Percentiles rank a stretch among this genome's conserved stretches.
These are phyloP conservation scores for Plemyria rubiginata DNA, from an alignment of 2,888 invertebrate genomes.

Conservation along the genomic window DNA sequence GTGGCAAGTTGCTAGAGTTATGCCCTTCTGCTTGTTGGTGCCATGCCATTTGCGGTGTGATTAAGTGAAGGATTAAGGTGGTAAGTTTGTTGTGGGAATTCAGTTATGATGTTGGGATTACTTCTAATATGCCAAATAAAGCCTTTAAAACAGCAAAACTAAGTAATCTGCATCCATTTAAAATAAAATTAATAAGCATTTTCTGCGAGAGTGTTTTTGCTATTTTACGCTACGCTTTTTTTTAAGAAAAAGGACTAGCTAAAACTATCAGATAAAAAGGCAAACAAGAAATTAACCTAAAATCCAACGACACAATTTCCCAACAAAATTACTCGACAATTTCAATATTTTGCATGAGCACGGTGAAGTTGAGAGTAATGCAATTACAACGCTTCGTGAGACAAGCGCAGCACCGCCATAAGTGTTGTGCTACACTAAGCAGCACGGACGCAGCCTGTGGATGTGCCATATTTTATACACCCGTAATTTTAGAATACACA, in stretches of 20 bases:
- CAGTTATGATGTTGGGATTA: slow-evolving; percentile 12
- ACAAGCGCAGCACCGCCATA: slow-evolving; percentile 45
- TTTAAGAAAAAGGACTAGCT: neutral
- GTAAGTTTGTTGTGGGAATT: slow-evolving; percentile 36
- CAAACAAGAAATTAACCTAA: slow-evolving; percentile 41
- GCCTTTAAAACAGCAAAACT: neutral
- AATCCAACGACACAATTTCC: slow-evolving; percentile 47
- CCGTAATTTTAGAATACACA: neutral
- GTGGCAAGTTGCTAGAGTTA: slow-evolving; percentile 69
- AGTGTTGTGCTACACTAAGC: slow-evolving; percentile 16
- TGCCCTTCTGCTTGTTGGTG: slow-evolving; percentile 67
- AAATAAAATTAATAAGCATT: neutral
- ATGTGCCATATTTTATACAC: neutral
- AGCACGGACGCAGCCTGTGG: neutral
- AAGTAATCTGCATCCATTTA: neutral
- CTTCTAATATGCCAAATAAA: neutral
- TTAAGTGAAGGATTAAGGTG: slow-evolving; percentile 68
- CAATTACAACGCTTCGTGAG: slow-evolving; percentile 51
- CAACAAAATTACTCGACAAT: slow-evolving; percentile 52
- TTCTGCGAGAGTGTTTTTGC: neutral
- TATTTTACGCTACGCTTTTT: neutral
- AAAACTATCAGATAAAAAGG: slow-evolving; percentile 26
- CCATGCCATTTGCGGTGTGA: slow-evolving; percentile 71
- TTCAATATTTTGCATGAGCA: slow-evolving; percentile 61
- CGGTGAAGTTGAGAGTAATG: slow-evolving; percentile 52